Evolutionary conservation across 2,113 vertebrate genomes (phyloP), one percentile per base, ranked within the genome.

Genomic region (Megalops atlanticus): DNA sequence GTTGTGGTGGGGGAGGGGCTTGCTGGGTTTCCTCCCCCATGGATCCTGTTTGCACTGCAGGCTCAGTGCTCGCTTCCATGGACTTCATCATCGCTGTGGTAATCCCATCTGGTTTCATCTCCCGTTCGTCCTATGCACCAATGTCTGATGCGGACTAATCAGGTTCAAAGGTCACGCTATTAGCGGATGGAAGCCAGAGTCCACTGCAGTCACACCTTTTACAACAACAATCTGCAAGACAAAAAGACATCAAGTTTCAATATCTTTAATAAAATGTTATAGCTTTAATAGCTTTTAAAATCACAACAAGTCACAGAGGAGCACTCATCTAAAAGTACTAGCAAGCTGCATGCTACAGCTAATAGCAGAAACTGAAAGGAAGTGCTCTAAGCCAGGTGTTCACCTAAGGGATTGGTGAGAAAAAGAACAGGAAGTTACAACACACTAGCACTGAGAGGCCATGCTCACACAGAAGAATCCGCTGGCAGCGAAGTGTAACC

Each of bases 21-120:
- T 83, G 83, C 10, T 85, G 86, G 0, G 43, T 77, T 41, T 40
- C 10, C 76, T 84, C 86, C 5, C 89, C 90, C 52, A 35, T 76
- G 73, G 85, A 83, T 11, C 49, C 35, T 35, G n/a, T 74, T 68
- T 84, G 76, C 15, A 15, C 58, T 16, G 74, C 71, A 3, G 79
- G 77, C 70, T 90, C 89, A 4, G 84, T 83, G 85, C 58, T 80
- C 38, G 43, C 84, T 81, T 93, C 92, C 35, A 80, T 86, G 80
- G 91, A 84, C 77, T 94, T 91, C 45, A 87, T 86, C 47, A 86
- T 87, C 81, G 91, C 91, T 88, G 93, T 92, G 82, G 85, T 87
- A 88, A 87, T 90, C 91, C 90, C 92, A 92, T 94, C 92, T 84
- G 91, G 91, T 91, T 95, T 94, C 93, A 95, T 94, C 75, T 86